Conservation (phyloP, 2,888 invertebrate genomes). For the Neria commutata region DNA sequence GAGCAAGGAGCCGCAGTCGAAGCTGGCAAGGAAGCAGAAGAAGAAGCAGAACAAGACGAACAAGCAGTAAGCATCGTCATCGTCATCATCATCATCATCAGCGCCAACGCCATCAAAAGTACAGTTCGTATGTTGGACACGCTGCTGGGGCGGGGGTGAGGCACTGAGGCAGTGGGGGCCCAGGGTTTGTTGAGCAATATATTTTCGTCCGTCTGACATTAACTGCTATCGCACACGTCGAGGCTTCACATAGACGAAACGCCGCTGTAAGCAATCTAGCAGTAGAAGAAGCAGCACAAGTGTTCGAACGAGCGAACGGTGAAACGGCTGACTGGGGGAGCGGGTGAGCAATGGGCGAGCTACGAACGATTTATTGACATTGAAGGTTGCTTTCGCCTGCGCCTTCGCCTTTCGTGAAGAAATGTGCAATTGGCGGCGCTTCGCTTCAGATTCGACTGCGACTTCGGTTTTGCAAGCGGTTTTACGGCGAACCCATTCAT, state of each 20-base stretch:
- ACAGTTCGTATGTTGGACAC: neutral
- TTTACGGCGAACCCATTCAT: slow-evolving; percentile 3
- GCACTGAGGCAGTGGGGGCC: neutral
- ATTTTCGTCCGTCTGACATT: slow-evolving; percentile 63
- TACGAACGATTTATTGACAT: slow-evolving; percentile 62
- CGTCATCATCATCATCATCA: slow-evolving; percentile 15
- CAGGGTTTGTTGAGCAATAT: slow-evolving; percentile 53
- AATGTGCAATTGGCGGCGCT: slow-evolving; percentile 23
- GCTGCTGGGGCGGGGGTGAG: slow-evolving; percentile 5
- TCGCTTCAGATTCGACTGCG: slow-evolving; percentile 1
- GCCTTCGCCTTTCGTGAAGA: neutral
- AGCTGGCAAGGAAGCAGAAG: neutral
- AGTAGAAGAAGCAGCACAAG: neutral
- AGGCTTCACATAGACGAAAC: slow-evolving; percentile 28
- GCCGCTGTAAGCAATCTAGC: slow-evolving; percentile 10
- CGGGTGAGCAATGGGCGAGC: slow-evolving; percentile 31
- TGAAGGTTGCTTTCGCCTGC: slow-evolving; percentile 21
- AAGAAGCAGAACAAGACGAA: neutral
- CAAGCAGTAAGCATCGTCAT: slow-evolving; percentile 6
- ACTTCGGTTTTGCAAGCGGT: slow-evolving; percentile 3
- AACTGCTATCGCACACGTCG: slow-evolving; percentile 62
- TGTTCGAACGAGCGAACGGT: slow-evolving; percentile 6
- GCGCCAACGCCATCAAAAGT: slow-evolving; percentile 12
- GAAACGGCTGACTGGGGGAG: neutral
- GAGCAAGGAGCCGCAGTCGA: neutral